Conservation (phyloP, 2,797 vertebrate genomes). For the Amblyraja radiata region DNA sequence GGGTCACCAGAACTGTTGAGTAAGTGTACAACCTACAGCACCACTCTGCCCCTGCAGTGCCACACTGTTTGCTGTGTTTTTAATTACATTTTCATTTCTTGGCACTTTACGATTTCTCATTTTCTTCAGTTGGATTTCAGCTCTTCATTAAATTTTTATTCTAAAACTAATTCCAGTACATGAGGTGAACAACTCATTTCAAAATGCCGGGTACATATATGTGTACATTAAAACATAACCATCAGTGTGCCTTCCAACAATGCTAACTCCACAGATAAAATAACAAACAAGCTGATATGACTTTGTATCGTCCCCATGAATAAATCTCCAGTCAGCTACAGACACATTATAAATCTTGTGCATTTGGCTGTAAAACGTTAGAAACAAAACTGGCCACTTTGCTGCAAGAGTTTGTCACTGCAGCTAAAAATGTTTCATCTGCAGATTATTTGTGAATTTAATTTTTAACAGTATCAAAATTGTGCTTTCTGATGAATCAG, state of each 20-base stretch:
- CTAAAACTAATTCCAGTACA: background rate
- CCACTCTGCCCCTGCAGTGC: too few relatives aligned
- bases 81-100: background rate
- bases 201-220: background rate
- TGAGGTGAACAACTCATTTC: background rate
- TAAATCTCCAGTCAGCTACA: background rate
- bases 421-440: slow-evolving; percentile 27
- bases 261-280: background rate
- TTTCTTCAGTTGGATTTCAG: background rate
- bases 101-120: background rate
- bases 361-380: slow-evolving; percentile 11
- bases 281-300: background rate
- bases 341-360: slow-evolving; percentile 23
- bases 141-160: background rate
- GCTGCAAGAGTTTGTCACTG: slow-evolving; percentile 4
- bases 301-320: background rate
- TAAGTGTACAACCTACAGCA: too few relatives aligned
- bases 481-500: slow-evolving; percentile 34
- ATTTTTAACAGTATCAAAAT: slow-evolving; percentile 37
- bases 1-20: too few relatives aligned
- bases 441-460: slow-evolving; percentile 37
- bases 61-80: slow-evolving; percentile 3
- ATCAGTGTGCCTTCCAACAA: background rate
- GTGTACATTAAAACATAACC: background rate
- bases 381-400: slow-evolving; percentile 19